Percentiles rank a stretch among this genome's conserved stretches.
These are phyloP conservation scores for Glaucidium brasilianum DNA, from an alignment of 2,113 vertebrate genomes.

Conservation along the genomic window DNA sequence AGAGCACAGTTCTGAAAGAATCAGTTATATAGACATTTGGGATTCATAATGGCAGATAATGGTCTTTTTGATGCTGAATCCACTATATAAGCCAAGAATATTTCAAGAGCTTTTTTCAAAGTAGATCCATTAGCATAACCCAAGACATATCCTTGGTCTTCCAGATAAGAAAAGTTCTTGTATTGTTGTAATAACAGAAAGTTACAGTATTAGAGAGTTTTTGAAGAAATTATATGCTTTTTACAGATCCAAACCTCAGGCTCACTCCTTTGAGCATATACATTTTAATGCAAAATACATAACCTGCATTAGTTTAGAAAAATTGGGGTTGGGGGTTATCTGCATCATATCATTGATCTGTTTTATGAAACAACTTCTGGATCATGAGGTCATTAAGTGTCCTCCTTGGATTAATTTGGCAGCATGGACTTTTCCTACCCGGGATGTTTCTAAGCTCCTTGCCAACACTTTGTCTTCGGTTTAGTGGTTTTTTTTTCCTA, in stretches of 20 bases:
- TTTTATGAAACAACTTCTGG: background rate
- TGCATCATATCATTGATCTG: background rate
- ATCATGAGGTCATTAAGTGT: background rate
- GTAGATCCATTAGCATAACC: conserved; percentile 18
- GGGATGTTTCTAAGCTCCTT: background rate
- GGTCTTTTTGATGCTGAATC: conserved; percentile 46
- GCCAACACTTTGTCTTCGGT: background rate
- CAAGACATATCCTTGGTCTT: background rate
- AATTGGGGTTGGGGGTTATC: background rate
- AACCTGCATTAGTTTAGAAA: background rate
- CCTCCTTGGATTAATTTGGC: background rate
- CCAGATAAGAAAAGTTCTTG: background rate
- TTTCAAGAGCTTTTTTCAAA: conserved; percentile 40
- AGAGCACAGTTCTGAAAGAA: conserved; percentile 25
- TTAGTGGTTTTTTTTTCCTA: background rate
- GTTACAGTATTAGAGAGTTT: background rate
- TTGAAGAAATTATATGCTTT: background rate
- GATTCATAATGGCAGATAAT: conserved; percentile 47
- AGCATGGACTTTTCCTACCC: background rate
- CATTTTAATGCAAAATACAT: background rate
- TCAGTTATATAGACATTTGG: background rate
- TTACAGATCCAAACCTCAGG: background rate
- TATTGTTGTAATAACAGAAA: background rate
- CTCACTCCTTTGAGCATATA: background rate
- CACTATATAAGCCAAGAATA: conserved; percentile 31